Conservation (phyloP, 2,888 invertebrate genomes). For the Archips crataeganus region DNA sequence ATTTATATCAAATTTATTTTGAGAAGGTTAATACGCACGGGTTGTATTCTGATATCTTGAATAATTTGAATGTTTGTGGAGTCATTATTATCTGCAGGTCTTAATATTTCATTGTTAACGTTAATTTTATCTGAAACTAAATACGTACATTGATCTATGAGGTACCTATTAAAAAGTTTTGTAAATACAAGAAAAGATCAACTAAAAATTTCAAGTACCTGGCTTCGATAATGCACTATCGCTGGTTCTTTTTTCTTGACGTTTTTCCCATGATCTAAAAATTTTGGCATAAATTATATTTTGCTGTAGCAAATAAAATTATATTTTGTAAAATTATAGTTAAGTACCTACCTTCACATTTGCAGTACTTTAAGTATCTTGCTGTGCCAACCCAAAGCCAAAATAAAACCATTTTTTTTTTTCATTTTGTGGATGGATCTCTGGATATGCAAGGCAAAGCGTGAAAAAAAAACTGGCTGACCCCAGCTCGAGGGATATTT, state of each 20-base stretch:
- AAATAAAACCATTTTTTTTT: too few relatives aligned
- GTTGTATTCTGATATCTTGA: constrained; percentile 15
- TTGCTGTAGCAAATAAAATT: too few relatives aligned
- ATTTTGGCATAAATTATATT: not conserved
- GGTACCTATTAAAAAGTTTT: not conserved
- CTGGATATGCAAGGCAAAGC: too few relatives aligned
- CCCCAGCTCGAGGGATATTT: too few relatives aligned
- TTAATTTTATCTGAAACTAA: constrained; percentile 14
- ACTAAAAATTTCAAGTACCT: constrained; percentile 44
- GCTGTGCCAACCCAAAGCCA: too few relatives aligned
- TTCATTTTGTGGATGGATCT: too few relatives aligned
- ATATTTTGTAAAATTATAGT: too few relatives aligned
- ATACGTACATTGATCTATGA: not conserved
- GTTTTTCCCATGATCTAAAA: constrained; percentile 71
- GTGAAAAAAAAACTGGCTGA: too few relatives aligned
- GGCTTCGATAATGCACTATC: constrained; percentile 32
- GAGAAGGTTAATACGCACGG: constrained; percentile 20
- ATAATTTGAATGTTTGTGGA: constrained; percentile 20
- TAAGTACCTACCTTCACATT: too few relatives aligned
- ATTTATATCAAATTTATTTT: not conserved
- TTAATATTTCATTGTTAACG: not conserved
- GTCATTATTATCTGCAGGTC: constrained; percentile 3
- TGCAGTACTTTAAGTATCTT: too few relatives aligned
- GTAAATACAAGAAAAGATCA: too few relatives aligned
- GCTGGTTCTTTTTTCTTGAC: constrained; percentile 56